Conservation (phyloP, 2,888 invertebrate genomes). For the Coenonympha arcania region DNA sequence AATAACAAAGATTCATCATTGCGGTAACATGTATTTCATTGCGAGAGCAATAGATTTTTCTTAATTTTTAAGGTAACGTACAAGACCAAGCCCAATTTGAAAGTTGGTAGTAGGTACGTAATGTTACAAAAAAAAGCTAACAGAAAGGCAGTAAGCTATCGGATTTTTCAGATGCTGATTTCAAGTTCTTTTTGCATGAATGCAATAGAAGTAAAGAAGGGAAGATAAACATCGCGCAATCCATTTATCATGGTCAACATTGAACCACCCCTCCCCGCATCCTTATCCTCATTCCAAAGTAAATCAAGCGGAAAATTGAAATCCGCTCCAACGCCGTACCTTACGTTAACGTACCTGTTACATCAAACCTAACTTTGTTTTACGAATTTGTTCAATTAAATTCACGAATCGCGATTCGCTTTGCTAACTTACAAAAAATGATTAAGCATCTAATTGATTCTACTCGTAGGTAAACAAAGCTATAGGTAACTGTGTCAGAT, state of each 20-base stretch:
- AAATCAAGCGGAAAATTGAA: constrained; percentile 69
- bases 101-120: too few species aligned
- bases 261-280: constrained; percentile 14
- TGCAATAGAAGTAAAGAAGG: neutral
- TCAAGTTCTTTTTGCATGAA: neutral
- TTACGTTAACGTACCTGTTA: too few species aligned
- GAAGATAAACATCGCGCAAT: constrained; percentile 18
- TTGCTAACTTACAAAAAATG: constrained; percentile 2
- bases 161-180: neutral
- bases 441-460: neutral
- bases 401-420: constrained; percentile 31
- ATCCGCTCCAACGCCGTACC: constrained; percentile 36
- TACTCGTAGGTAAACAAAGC: too few species aligned
- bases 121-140: neutral
- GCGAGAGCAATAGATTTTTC: too few species aligned
- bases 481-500: too few species aligned
- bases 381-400: constrained; percentile 46
- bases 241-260: constrained; percentile 29
- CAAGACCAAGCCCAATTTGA: too few species aligned
- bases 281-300: constrained; percentile 52
- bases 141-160: neutral
- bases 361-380: constrained; percentile 50
- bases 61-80: too few species aligned
- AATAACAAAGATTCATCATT: too few species aligned
- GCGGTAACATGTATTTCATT: too few species aligned